These are phyloP conservation scores for Oophaga pumilio DNA, from an alignment of 2,113 vertebrate genomes.

Conservation along the genomic window DNA sequence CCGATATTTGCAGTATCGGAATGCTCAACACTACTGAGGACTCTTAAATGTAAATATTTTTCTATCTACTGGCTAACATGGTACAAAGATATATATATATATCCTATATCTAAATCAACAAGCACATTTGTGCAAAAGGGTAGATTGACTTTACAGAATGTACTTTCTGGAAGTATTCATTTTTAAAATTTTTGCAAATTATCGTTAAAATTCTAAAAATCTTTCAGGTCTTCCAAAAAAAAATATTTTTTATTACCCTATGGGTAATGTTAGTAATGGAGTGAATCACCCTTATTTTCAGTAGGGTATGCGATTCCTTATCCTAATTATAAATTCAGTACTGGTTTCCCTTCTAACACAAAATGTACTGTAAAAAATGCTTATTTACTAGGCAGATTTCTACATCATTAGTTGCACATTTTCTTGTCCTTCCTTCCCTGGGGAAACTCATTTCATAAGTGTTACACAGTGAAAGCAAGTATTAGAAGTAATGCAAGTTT, in stretches of 20 bases:
- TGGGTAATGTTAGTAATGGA: neutral
- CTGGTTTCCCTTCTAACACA: conserved; percentile 14
- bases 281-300: neutral
- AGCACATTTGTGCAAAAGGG: neutral
- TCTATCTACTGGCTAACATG: too few species aligned
- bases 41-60: too few species aligned
- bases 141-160: neutral
- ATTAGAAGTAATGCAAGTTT: conserved; percentile 26
- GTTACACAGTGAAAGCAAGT: conserved; percentile 16
- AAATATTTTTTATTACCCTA: neutral
- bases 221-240: too few species aligned
- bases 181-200: neutral
- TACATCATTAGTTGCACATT: conserved; percentile 34
- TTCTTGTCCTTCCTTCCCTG: conserved; percentile 27
- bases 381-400: conserved; percentile 30
- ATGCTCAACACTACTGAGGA: too few species aligned
- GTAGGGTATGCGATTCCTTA: neutral
- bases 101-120: too few species aligned
- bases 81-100: too few species aligned
- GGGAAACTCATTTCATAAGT: conserved; percentile 37
- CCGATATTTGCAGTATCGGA: too few species aligned
- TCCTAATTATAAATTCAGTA: conserved; percentile 1
- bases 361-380: conserved; percentile 10
- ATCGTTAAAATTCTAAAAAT: neutral
- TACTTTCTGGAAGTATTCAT: neutral